Base-by-base conservation (phyloP, 2,797 vertebrate genomes). In the Lagodon rhomboides region DNA sequence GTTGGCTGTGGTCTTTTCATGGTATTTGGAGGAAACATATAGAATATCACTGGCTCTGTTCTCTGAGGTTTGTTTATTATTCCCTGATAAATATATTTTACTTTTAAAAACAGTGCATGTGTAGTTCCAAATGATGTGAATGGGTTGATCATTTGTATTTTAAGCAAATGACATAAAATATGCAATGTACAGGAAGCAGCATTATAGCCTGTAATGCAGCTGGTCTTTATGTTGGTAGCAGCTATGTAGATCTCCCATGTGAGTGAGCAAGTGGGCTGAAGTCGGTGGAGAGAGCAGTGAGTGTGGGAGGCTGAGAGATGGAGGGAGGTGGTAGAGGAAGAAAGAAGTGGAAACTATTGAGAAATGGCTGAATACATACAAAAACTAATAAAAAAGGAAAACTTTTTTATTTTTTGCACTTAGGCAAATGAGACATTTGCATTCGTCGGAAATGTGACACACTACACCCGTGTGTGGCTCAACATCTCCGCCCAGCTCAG, bases 341-440 rank as follows among this genome's bases (percentile, higher is more conserved):
- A 46, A 5, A 55, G 3, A 4, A 59, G 8, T 53, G 17, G 12
- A 60, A 46, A 46, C 3, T 9, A 25, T 65, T 17, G 6, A 49
- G 1, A 50, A n/a, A 54, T 46, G 22, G 20, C 3, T 54, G n/a
- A 76, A 66, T 61, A 60, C 9, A 69, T 62, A 2, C 1, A 12
- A 50, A 50, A 66, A 25, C 0, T 30, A 44, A n/a, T 25, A 1
- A 34, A 13, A 62, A 54, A 25, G 6, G 0, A 18, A 13, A 77
- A 44, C 27, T 41, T 22, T 44, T 2, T 54, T 61, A 16, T 11
- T 18, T 56, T 73, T 65, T 43, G 2, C 54, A 20, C 5, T 0
- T 54, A 99, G 98, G 98, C 98, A 77, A 99, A 99, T 0, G 97
- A 99, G 95, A 99, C 98, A 0, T 99, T 99, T 34, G 98, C 97